Evolutionary conservation across 2,888 invertebrate genomes (phyloP).

Genomic region (Tenodera sinensis): DNA sequence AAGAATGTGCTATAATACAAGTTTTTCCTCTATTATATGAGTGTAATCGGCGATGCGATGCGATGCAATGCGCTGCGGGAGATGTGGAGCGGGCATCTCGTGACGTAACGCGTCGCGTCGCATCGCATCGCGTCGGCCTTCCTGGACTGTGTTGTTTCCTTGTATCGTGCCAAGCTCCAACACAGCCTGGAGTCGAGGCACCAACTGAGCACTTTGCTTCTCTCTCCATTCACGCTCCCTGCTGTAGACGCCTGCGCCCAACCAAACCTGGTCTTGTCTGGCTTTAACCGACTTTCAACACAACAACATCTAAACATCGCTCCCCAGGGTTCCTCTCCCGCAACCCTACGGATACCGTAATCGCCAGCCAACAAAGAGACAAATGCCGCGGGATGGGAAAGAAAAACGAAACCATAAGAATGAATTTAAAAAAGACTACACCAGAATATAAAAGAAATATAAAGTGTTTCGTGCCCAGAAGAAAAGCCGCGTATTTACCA

Average conservation of each 20-base stretch:
- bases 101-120: not conserved
- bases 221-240: not conserved
- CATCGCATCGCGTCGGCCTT: no score
- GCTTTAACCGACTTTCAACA: constrained; percentile 11
- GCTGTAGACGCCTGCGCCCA: constrained; percentile 9
- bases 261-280: not conserved
- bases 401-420: not conserved
- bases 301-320: constrained; percentile 23
- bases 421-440: not conserved
- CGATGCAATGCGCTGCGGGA: no score
- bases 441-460: not conserved
- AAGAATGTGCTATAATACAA: no score
- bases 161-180: not conserved
- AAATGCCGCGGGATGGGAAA: not conserved
- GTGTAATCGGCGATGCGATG: no score
- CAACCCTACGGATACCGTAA: not conserved
- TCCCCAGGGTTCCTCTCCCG: not conserved
- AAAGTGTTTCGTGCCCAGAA: not conserved
- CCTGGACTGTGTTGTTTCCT: not conserved
- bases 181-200: not conserved
- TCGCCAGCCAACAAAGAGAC: not conserved
- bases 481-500: not conserved
- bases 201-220: constrained; percentile 18
- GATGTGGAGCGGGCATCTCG: not conserved
- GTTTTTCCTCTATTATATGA: no score